Base-by-base conservation (phyloP, 2,113 vertebrate species). In the Siphamia tubifer region DNA sequence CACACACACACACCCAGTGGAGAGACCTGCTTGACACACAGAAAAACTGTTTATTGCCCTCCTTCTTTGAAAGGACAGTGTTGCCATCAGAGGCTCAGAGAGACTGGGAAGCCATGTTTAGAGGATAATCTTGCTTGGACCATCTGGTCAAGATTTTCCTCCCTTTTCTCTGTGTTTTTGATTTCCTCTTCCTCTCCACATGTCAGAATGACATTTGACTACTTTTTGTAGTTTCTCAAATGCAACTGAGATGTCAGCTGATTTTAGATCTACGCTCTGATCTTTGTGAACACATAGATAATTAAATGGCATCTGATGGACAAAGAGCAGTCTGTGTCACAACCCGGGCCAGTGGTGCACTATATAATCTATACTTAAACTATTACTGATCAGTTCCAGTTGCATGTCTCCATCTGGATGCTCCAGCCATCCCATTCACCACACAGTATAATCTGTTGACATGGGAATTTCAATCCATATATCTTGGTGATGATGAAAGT, bases 401-500 rank as follows among this genome's bases (percentile, higher is more conserved):
- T 38, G 40, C 60, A 40, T 58, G 31, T 17, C 71, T 57, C 66
- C 68, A 82, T 83, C 85, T 81, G 73, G 82, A 80, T 58, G 71
- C 65, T 39, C 65, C 58, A 23, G 40, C 73, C 81, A 83, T 77
- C 68, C 74, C 60, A 60, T 68, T 68, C 40, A 47, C 61, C 56
- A 24, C 32, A 65, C 67, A 47, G 60, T 76, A 24, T 74, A 79
- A 80, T 85, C 76, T 77, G 81, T 72, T 74, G 81, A 81, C 82
- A 84, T 40, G 55, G 86, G 83, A 76, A 86, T 87, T 88, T 68
- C 79, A 88, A 87, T 88, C 72, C 69, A 71, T 68, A 86, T 86
- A 79, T 83, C 78, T 79, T 70, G 62, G 85, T 79, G 75, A 88
- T 89, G 81, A 90, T 90, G 86, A 91, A 89, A 88, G 88, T 90